Base-by-base conservation (phyloP, 2,888 invertebrate species). In the Scrobipalpa atriplicella region DNA sequence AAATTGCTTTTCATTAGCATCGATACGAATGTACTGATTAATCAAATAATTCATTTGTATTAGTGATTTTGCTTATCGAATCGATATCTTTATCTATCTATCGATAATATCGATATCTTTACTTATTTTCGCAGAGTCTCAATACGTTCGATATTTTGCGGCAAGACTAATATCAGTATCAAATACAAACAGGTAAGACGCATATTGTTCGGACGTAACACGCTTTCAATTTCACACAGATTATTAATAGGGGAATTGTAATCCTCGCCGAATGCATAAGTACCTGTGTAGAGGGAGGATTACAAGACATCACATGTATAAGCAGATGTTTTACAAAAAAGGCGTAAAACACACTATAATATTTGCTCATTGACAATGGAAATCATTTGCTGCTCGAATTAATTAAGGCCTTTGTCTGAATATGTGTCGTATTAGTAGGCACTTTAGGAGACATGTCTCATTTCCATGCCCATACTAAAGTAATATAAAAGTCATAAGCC, bases 261-360 rank as follows among this genome's bases (percentile, higher is more conserved):
- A 60, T 60, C 60, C 29, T 13, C 16, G 7, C 60, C 18, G 36
- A 60, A 60, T 62, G 19, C 47, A 18, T 47, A n/a, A n/a, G n/a
- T n/a, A 18, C 47, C 29, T 62, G 47, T 16, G 29, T n/a, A 62
- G 39, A 66, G 62, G 58, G 63, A 52, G 70, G 67, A 70, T 69
- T 70, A 70, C 66, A 61, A 56, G 64, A 29, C 21, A 21, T 21
- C 11, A 1, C 21, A 13, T 21, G 10, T 21, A 56, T 29, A 29
- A 2, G 54, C 54, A 56, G 54, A 56, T 56, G 54, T 21, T 29
- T 29, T 21, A 21, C 13, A 10, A 54, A 10, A 54, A n/a, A 3
- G 29, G 19, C 21, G 54, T 29, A 13, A n/a, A 43, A 13, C n/a
- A n/a, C n/a, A n/a, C n/a, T n/a, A n/a, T n/a, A 47, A 47, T 3